These are phyloP conservation scores for Numida meleagris DNA, from an alignment of 2,113 vertebrate species.

Conservation along the genomic window DNA sequence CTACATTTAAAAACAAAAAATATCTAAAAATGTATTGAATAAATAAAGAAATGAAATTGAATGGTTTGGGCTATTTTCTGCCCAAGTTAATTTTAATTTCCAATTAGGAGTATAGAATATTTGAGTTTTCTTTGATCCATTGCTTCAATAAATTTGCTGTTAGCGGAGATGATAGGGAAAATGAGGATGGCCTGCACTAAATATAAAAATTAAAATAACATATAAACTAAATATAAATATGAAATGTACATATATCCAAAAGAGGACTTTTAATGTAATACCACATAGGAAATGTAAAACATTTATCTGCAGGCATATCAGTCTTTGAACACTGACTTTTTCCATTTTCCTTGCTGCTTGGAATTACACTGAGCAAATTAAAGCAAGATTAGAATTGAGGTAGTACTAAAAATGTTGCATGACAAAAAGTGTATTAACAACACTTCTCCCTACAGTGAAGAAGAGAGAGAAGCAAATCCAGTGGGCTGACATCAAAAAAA, in stretches of 20 bases:
- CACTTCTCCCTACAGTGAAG: neutral
- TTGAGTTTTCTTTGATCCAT: neutral
- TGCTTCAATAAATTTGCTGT: neutral
- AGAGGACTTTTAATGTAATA: neutral
- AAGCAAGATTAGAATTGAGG: slow-evolving; percentile 1
- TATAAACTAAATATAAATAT: neutral
- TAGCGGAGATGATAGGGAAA: neutral
- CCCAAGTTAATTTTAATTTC: neutral
- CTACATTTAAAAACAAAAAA: neutral
- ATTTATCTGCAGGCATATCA: neutral
- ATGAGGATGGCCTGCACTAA: neutral
- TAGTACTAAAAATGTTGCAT: neutral
- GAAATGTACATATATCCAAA: neutral
- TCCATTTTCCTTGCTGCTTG: neutral
- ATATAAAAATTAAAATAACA: neutral
- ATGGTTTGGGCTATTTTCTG: neutral
- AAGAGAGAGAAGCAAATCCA: neutral
- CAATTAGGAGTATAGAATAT: neutral
- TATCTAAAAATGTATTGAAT: neutral
- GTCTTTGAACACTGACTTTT: neutral
- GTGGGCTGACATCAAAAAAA: neutral
- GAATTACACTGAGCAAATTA: neutral
- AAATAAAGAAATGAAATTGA: neutral
- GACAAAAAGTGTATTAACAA: neutral
- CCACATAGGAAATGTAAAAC: neutral